phyloP scores from a whole-genome alignment of 2,888 invertebrate genomes.

The Zaprionus bogoriensis region DNA sequence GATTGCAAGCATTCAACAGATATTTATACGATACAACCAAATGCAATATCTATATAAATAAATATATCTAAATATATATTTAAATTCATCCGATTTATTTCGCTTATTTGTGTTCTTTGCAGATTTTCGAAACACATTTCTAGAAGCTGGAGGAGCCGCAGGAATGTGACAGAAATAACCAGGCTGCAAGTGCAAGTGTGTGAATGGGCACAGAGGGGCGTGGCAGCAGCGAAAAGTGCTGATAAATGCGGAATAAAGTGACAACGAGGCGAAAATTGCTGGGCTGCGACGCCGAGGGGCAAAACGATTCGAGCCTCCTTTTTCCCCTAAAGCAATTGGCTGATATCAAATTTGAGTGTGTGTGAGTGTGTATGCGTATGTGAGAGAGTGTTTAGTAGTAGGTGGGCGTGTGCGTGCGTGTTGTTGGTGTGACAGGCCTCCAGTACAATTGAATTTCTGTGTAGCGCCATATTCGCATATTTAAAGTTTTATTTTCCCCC shows the following conservation, averaged over 20 bases:
- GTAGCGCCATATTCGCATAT: constrained; percentile 48
- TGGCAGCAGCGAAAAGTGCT: constrained; percentile 37
- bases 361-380: constrained; percentile 12
- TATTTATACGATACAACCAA: too few species aligned
- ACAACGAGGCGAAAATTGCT: constrained; percentile 64
- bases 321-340: constrained; percentile 60
- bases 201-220: constrained; percentile 1
- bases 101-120: constrained; percentile 38
- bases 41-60: constrained; percentile 7
- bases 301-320: constrained; percentile 11
- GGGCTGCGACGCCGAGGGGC: constrained; percentile 16
- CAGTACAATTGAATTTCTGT: constrained; percentile 16
- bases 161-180: constrained; percentile 38
- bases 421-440: constrained; percentile 3
- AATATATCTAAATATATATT: constrained; percentile 6
- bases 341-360: constrained; percentile 57
- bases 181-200: constrained; percentile 1
- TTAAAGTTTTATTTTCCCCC: constrained; percentile 16
- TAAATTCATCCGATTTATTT: neutral
- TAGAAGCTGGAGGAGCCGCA: constrained; percentile 34
- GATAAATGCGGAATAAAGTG: constrained; percentile 76
- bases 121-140: constrained; percentile 79
- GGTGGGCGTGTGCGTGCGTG: constrained; percentile 26
- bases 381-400: constrained; percentile 8
- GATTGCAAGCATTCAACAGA: constrained; percentile 13